Percentiles rank a stretch among this genome's conserved stretches.
These are phyloP conservation scores for Embiotoca jacksoni DNA, from an alignment of 2,113 vertebrate genomes.

Conservation along the genomic window DNA sequence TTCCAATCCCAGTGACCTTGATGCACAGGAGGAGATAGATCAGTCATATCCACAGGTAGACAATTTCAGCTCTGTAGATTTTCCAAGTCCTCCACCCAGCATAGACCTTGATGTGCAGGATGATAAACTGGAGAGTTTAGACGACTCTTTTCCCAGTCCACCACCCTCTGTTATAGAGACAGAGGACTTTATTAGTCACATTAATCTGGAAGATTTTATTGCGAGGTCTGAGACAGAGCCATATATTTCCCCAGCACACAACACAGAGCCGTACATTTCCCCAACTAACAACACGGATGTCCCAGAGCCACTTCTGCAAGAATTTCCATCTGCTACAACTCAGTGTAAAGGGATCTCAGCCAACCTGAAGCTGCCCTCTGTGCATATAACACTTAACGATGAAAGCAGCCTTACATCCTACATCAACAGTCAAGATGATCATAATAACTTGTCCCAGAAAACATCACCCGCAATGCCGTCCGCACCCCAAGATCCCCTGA, in stretches of 20 bases:
- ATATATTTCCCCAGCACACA: constrained; percentile 42
- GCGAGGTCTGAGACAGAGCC: constrained; percentile 51
- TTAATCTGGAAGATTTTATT: constrained; percentile 75
- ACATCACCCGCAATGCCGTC: constrained; percentile 47
- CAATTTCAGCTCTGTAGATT: constrained; percentile 82
- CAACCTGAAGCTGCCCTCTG: constrained; percentile 69
- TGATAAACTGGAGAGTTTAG: constrained; percentile 80
- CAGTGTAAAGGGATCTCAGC: constrained; percentile 79
- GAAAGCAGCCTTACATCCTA: constrained; percentile 51
- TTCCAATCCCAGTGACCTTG: constrained; percentile 55
- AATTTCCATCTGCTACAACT: constrained; percentile 58
- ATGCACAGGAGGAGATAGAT: constrained; percentile 47
- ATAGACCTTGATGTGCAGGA: constrained; percentile 81
- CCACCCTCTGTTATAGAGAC: constrained; percentile 73
- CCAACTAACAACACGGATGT: constrained; percentile 42
- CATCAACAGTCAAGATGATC: constrained; percentile 58
- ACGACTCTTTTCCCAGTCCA: constrained; percentile 82
- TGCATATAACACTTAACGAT: constrained; percentile 65
- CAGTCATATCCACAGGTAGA: constrained; percentile 61
- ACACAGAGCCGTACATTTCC: constrained; percentile 39
- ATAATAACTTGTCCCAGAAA: constrained; percentile 58
- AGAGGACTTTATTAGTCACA: constrained; percentile 73
- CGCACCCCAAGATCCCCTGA: constrained; percentile 69
- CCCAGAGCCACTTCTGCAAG: constrained; percentile 30
- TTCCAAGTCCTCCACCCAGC: constrained; percentile 80